Percentiles rank a stretch among this genome's conserved stretches.
Evolutionary conservation across 2,113 vertebrate species (phyloP).

Genomic region (Ahaetulla prasina): DNA sequence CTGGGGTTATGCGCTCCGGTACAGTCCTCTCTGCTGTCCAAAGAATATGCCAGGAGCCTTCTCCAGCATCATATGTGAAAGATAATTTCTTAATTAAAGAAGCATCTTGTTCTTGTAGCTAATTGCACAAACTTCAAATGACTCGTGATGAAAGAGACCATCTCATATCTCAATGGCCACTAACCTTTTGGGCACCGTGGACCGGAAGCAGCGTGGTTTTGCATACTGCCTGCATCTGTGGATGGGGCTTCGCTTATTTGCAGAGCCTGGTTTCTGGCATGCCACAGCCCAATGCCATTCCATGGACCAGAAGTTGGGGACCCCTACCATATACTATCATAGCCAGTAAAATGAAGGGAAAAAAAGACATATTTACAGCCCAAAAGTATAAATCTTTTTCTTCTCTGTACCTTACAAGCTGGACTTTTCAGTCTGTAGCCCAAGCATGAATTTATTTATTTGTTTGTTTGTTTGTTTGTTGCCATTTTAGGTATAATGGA

Average conservation of each 20-base stretch:
- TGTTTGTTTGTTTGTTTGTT: slow-evolving; percentile 58
- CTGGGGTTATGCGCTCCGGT: background rate
- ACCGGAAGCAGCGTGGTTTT: no score
- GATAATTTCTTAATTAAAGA: background rate
- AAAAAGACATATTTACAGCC: background rate
- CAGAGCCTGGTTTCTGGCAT: no score
- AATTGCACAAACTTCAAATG: background rate
- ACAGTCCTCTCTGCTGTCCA: background rate
- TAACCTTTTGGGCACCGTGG: no score
- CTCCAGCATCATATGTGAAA: background rate
- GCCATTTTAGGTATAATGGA: slow-evolving; percentile 88
- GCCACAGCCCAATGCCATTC: no score
- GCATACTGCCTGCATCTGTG: no score
- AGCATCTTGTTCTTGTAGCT: background rate
- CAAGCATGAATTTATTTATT: background rate
- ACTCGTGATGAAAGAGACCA: background rate
- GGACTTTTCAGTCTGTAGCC: slow-evolving; percentile 11
- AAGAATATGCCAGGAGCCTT: background rate
- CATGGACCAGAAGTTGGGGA: no score
- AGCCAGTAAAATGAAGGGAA: background rate
- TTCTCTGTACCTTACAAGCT: background rate
- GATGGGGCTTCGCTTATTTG: no score
- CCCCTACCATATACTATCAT: no score
- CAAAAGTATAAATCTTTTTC: background rate
- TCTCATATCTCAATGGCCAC: background rate